Percentiles rank a stretch among this genome's conserved stretches.
phyloP scores from a whole-genome alignment of 2,113 vertebrate genomes.

The Ploceus nigricollis region DNA sequence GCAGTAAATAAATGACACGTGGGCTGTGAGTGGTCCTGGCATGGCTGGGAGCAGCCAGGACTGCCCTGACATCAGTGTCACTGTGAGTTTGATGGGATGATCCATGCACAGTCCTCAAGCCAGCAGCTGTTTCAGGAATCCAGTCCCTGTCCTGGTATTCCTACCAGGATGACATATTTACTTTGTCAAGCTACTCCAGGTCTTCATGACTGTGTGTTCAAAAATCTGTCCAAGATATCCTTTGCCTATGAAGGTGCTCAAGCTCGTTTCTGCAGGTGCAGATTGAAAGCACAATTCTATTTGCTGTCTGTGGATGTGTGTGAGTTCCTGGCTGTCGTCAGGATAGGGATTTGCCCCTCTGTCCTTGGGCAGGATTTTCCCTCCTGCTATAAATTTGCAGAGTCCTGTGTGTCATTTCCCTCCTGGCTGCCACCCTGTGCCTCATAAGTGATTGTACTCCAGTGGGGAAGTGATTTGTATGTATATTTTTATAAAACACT shows the following conservation, averaged over 20 bases:
- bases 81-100: background rate
- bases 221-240: background rate
- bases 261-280: background rate
- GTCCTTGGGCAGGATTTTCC: constrained; percentile 55
- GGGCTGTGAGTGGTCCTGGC: background rate
- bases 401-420: constrained; percentile 39
- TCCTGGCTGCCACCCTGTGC: constrained; percentile 52
- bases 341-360: constrained; percentile 20
- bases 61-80: background rate
- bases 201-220: background rate
- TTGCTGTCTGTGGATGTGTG: background rate
- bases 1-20: background rate
- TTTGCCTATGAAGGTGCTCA: background rate
- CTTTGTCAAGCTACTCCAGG: background rate
- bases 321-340: background rate
- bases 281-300: background rate
- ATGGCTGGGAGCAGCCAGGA: background rate
- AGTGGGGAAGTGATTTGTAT: constrained; percentile 62
- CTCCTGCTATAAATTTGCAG: constrained; percentile 37
- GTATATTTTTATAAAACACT: constrained; percentile 70
- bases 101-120: background rate
- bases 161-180: background rate
- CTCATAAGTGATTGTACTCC: constrained; percentile 58
- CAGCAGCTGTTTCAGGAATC: background rate
- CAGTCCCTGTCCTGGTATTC: background rate